Evolutionary conservation across 2,797 vertebrate genomes (phyloP), one percentile per base, ranked within the genome.

Genomic region (Chromis chromis): DNA sequence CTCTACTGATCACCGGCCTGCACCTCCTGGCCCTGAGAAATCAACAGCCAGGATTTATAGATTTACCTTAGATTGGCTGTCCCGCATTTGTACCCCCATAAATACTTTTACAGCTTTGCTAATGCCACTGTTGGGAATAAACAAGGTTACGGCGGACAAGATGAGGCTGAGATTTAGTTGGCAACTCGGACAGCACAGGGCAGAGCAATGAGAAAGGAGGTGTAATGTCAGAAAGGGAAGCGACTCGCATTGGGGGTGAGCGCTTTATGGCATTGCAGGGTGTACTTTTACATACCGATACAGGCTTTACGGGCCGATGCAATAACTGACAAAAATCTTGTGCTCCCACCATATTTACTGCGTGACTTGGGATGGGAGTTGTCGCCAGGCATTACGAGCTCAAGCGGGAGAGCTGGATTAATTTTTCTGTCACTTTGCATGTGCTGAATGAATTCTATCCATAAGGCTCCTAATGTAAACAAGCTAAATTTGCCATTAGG

Each of bases 51-150:
- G 89, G 93, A 94, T 94, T 94, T 94, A 95, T 94, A 94, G 91
- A 95, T 94, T 94, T 93, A 86, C 90, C 91, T 94, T 92, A 91
- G 91, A 94, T 94, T 91, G 93, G 90, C 91, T 92, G 87, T 83
- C 85, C 88, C 84, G 76, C 91, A 90, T 92, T 93, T 91, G 89
- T 87, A 91, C 91, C 81, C 73, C 89, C 93, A 94, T 95, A 94
- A 95, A 94, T 95, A 94, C 92, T 91, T 94, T 93, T 93, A 93
- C 93, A 88, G 89, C 93, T 92, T 86, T 84, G 88, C 91, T 94
- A 95, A 95, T 94, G 91, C 87, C 85, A 93, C 94, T 88, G 82
- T 87, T 82, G 94, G 94, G 94, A 95, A 94, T 94, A 94, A 94
- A 94, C 94, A 95, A 95, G 94, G 94, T 94, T 94, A 93, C 89